These are phyloP conservation scores for Colletes collaris DNA, from an alignment of 2,888 invertebrate species.

Conservation along the genomic window DNA sequence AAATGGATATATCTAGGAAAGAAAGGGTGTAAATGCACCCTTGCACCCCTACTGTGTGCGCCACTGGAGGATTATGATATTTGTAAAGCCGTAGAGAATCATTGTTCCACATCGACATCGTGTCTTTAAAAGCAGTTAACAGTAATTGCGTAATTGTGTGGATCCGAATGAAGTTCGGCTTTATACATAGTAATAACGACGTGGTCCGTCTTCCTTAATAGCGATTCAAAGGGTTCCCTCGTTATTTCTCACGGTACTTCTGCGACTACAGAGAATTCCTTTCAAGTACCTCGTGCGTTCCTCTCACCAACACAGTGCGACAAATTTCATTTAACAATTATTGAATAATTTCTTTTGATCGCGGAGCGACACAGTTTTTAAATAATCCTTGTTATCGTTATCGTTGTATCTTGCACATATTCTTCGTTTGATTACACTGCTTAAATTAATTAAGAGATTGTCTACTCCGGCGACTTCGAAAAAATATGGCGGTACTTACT, in stretches of 20 bases:
- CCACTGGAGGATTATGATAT: background rate
- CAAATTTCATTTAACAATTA: background rate
- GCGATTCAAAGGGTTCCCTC: constrained; percentile 12
- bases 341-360: constrained; percentile 1
- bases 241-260: constrained; percentile 12
- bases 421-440: background rate
- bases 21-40: no score
- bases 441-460: background rate
- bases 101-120: background rate
- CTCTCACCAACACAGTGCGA: background rate
- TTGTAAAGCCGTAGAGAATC: background rate
- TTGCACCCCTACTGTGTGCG: no score
- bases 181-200: constrained; percentile 20
- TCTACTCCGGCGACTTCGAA: no score
- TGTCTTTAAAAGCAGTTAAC: constrained; percentile 49
- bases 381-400: background rate
- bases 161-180: constrained; percentile 50
- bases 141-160: constrained; percentile 61
- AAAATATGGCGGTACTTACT: no score
- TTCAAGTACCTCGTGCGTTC: background rate
- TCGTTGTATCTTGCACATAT: background rate
- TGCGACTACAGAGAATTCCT: background rate
- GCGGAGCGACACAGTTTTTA: background rate
- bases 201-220: constrained; percentile 28
- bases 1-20: no score